Base-by-base conservation (phyloP, 2,797 vertebrate genomes). In the Sebastes oblongus region DNA sequence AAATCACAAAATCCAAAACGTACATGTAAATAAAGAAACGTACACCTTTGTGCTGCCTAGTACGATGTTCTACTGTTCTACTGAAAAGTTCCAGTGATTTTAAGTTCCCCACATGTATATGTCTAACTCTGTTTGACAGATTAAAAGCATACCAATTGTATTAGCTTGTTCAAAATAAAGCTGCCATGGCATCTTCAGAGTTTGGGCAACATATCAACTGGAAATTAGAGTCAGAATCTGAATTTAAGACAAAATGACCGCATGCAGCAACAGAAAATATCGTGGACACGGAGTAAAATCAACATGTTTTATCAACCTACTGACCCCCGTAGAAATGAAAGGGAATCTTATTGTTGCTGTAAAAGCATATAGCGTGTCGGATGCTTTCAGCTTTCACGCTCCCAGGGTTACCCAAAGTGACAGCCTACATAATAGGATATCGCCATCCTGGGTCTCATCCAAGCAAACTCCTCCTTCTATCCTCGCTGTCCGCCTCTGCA, bases 401-500 rank as follows among this genome's bases (percentile, higher is more conserved):
- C 66, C 58, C 59, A 75, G 85, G 67, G 85, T 82, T 92, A 88
- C 79, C 68, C 58, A 70, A 90, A 85, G 87, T 89, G 91, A 92
- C 92, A 91, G 75, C 61, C 75, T 88, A 91, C 89, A 93, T 92
- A 86, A 93, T 90, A 68, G 86, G 85, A 91, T 86, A 88, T 89
- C 30, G 66, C 75, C 80, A 85, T 78, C 80, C 84, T 87, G 82
- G 58, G 81, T 75, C 66, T 79, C 82, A 80, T 90, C 80, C 76
- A 86, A 80, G 82, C 81, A 78, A 76, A 87, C 76, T 87, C 79
- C 85, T 86, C 79, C 81, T 87, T 89, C 32, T 18, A 55, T 55
- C 81, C 58, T 27, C 71, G 76, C 65, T 60, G 69, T 82, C 73
- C 54, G 61, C 76, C 72, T 83, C 77, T 71, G 70, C 80, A 71